Conservation (phyloP, 2,113 vertebrate species). For the Lontra canadensis region DNA sequence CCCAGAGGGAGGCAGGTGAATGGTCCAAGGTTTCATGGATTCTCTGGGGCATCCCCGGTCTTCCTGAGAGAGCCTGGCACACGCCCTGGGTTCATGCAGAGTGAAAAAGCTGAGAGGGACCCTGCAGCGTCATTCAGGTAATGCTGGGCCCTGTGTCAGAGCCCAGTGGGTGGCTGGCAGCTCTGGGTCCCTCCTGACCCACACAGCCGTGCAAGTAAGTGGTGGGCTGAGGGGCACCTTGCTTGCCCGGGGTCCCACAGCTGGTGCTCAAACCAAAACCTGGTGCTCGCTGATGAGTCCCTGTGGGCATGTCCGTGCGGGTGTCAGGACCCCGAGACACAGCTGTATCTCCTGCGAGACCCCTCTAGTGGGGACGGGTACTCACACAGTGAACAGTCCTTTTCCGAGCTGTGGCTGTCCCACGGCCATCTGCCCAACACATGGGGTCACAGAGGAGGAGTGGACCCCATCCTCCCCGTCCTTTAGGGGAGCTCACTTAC, state of each 20-base stretch:
- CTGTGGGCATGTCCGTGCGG: background rate
- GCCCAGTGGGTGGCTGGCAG: background rate
- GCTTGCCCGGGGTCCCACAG: no score
- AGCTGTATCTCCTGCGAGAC: no score
- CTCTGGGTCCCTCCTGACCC: background rate
- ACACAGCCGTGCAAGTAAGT: background rate
- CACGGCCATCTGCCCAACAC: background rate
- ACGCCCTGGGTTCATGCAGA: accelerated
- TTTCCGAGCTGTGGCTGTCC: background rate
- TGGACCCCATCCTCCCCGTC: background rate
- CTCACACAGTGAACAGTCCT: no score
- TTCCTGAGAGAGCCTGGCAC: background rate
- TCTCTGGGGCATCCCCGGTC: background rate
- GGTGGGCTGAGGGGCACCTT: background rate
- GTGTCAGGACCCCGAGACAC: background rate
- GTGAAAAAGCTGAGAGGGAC: background rate
- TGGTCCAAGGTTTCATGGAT: background rate
- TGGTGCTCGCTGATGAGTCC: background rate
- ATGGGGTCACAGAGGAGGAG: background rate
- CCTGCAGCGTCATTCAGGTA: no score
- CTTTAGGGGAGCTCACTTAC: accelerated
- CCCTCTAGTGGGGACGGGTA: background rate
- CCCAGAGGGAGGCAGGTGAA: background rate
- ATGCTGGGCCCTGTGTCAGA: background rate
- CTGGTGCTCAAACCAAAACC: background rate